Evolutionary conservation across 2,888 invertebrate species (phyloP).

Genomic region (Lochmaea capreae): DNA sequence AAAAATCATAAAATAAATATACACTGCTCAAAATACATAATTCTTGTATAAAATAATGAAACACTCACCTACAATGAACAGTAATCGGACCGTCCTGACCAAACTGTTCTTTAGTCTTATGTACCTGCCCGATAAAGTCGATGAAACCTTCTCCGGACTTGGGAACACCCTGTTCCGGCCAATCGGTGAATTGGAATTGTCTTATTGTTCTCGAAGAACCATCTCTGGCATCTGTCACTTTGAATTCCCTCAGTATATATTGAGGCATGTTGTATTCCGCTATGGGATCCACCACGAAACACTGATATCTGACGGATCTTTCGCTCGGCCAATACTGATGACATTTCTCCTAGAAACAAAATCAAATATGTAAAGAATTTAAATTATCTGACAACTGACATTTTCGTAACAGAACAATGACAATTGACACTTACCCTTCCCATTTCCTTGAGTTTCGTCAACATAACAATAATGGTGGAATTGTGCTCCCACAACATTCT

Average conservation of each 20-base stretch:
- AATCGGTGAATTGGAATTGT: constrained; percentile 96
- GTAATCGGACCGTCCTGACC: constrained; percentile 99
- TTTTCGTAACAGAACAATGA: too few relatives aligned
- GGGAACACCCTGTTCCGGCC: constrained; percentile 97
- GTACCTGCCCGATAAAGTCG: constrained; percentile 99
- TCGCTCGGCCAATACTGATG: constrained; percentile 99
- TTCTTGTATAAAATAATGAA: too few relatives aligned
- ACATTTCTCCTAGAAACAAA: constrained; percentile 87
- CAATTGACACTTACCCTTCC: constrained; percentile 80
- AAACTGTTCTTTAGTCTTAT: constrained; percentile 99
- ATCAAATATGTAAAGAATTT: too few relatives aligned
- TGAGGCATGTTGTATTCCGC: constrained; percentile 99
- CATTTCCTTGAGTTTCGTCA: constrained; percentile 98
- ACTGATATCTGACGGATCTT: constrained; percentile 95
- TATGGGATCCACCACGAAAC: constrained; percentile 98
- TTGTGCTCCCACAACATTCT: constrained; percentile 99
- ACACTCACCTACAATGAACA: constrained; percentile 89
- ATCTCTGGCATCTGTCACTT: constrained; percentile 97
- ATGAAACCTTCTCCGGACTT: constrained; percentile 99
- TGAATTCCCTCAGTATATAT: constrained; percentile 98
- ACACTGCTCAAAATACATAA: too few relatives aligned
- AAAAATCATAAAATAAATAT: too few relatives aligned
- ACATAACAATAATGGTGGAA: constrained; percentile 98
- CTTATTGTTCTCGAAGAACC: constrained; percentile 95
- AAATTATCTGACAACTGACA: too few relatives aligned